These are phyloP conservation scores for Brachymystax lenok DNA, from an alignment of 2,797 vertebrate species.

Conservation along the genomic window DNA sequence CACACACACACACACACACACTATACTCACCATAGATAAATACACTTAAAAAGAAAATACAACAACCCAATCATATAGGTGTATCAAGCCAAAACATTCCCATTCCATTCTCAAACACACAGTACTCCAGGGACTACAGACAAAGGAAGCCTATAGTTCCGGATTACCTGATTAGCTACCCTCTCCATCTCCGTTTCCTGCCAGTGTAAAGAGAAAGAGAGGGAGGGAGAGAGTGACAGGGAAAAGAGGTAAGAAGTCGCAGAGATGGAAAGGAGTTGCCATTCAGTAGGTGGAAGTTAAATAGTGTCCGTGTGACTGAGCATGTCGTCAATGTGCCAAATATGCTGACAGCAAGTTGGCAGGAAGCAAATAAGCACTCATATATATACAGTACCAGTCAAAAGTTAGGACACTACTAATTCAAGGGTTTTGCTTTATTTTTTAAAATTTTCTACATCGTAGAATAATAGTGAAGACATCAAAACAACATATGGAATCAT, in stretches of 20 bases:
- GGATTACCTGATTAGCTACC: constrained; percentile 1
- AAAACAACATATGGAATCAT: no score
- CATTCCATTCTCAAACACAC: not conserved
- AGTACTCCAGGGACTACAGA: constrained; percentile 9
- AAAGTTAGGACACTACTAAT: constrained; percentile 31
- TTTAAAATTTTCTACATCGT: no score
- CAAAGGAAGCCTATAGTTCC: not conserved
- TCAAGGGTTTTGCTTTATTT: no score
- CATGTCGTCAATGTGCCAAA: constrained; percentile 61
- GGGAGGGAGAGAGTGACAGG: constrained; percentile 59
- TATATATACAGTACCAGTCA: constrained; percentile 41
- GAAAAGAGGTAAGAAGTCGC: not conserved
- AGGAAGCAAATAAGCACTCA: not conserved
- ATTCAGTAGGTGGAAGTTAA: not conserved
- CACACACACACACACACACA: no score
- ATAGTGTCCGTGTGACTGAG: constrained; percentile 11
- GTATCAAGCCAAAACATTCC: not conserved
- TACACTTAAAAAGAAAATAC: constrained; percentile 14
- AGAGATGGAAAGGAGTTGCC: not conserved
- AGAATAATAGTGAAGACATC: no score
- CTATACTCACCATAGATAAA: not conserved
- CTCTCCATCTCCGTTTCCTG: constrained; percentile 16
- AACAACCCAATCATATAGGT: constrained; percentile 14
- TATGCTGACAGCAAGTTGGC: constrained; percentile 39
- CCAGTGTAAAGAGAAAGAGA: constrained; percentile 47